Percentiles rank a stretch among this genome's conserved stretches.
Conservation (phyloP, 2,113 vertebrate genomes). For the Pelobates fuscus region DNA sequence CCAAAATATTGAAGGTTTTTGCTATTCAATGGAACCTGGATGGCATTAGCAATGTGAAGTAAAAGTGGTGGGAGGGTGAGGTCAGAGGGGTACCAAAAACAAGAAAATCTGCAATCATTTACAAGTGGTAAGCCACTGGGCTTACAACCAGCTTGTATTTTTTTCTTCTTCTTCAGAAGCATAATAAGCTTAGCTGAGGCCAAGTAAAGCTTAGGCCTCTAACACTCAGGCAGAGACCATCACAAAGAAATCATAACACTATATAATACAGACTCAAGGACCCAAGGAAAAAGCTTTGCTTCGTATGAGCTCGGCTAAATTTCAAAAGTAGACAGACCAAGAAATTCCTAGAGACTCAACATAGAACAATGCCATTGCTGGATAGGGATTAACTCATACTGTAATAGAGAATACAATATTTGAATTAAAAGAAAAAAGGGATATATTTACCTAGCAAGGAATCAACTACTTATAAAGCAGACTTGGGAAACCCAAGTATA, state of each 20-base stretch:
- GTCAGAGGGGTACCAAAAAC: conserved; percentile 45
- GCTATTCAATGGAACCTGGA: conserved; percentile 23
- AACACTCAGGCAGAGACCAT: conserved; percentile 35
- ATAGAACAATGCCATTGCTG: conserved; percentile 12
- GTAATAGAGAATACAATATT: conserved; percentile 23
- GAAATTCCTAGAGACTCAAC: conserved; percentile 33
- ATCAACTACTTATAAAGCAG: no score
- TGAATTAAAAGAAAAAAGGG: no score
- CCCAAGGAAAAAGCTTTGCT: conserved; percentile 32
- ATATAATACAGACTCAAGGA: conserved; percentile 43
- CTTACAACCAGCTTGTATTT: conserved; percentile 39
- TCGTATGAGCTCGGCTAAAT: conserved; percentile 43
- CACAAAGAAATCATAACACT: conserved; percentile 47
- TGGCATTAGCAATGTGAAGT: conserved; percentile 35
- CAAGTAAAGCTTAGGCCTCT: conserved; percentile 41
- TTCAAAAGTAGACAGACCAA: conserved; percentile 39
- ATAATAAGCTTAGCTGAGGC: conserved; percentile 49
- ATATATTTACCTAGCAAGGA: no score
- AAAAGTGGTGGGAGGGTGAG: conserved; percentile 37
- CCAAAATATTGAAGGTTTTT: conserved; percentile 25
- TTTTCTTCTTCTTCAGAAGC: conserved; percentile 31
- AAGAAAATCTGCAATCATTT: conserved; percentile 48
- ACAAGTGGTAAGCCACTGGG: conserved; percentile 50
- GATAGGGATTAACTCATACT: conserved; percentile 35
- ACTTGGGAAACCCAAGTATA: no score